Evolutionary conservation across 2,113 vertebrate species (phyloP).

Genomic region (Poeciliopsis occidentalis): DNA sequence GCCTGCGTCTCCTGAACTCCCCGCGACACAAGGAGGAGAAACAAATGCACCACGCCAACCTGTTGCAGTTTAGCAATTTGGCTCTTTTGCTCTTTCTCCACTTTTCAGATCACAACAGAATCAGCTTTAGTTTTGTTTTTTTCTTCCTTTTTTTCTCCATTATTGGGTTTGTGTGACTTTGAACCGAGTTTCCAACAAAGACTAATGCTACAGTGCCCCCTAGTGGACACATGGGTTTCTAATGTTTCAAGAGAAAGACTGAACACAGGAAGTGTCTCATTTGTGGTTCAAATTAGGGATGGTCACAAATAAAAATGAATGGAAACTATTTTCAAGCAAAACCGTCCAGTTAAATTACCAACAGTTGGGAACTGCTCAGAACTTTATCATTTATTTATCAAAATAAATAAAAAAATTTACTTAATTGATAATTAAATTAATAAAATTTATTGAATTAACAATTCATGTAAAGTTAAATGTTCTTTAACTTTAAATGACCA

Average conservation of each 20-base stretch:
- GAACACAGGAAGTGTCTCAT: background rate
- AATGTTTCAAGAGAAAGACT: background rate
- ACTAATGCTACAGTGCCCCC: constrained; percentile 70
- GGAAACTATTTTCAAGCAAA: background rate
- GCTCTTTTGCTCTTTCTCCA: background rate
- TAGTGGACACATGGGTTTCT: constrained; percentile 62
- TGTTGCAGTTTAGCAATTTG: background rate
- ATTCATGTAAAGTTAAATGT: too few relatives aligned
- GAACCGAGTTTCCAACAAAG: constrained; percentile 15
- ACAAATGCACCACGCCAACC: background rate
- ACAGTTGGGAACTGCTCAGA: too few relatives aligned
- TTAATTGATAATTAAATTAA: too few relatives aligned
- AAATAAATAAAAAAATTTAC: too few relatives aligned
- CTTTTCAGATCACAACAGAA: background rate
- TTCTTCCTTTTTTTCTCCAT: background rate
- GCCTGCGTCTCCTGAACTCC: background rate
- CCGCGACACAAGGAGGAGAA: background rate
- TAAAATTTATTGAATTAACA: too few relatives aligned
- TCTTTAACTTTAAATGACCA: too few relatives aligned
- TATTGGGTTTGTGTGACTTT: constrained; percentile 23
- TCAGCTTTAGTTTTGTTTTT: constrained; percentile 32
- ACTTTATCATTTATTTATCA: too few relatives aligned
- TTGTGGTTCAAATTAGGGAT: background rate
- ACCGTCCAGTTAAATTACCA: too few relatives aligned
- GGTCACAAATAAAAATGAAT: background rate